phyloP scores from a whole-genome alignment of 2,797 vertebrate species.

The Channa striata region DNA sequence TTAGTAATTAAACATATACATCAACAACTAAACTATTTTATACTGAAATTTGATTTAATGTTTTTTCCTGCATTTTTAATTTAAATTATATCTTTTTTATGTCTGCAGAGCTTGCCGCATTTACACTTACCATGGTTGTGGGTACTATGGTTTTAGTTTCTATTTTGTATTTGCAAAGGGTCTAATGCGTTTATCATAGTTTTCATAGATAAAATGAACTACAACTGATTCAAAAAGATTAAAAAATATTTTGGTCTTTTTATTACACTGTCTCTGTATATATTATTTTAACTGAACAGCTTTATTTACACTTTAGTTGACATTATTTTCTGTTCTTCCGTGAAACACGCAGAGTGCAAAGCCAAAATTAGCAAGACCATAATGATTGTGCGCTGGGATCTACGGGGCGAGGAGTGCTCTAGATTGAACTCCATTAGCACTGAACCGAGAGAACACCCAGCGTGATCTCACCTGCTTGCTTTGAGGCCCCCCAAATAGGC shows the following conservation, averaged over 20 bases:
- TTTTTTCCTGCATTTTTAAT: no score
- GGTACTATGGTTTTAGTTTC: no score
- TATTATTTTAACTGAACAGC: slow-evolving; percentile 6
- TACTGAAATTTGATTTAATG: no score
- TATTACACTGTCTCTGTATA: neutral
- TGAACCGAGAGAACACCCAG: slow-evolving; percentile 72
- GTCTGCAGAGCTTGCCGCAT: neutral
- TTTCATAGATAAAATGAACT: neutral
- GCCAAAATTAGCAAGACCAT: slow-evolving; percentile 58
- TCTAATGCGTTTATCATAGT: no score
- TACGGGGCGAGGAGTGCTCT: slow-evolving; percentile 38
- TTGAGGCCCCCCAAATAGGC: slow-evolving; percentile 58
- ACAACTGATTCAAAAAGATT: no score
- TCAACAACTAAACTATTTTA: no score
- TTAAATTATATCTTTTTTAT: no score
- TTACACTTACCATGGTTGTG: neutral
- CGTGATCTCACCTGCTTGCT: slow-evolving; percentile 69
- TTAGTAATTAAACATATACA: no score
- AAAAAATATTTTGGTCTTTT: no score
- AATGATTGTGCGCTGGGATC: slow-evolving; percentile 59
- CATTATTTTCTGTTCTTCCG: neutral
- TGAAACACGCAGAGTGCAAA: slow-evolving; percentile 31
- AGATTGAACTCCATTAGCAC: slow-evolving; percentile 75
- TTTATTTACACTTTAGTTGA: slow-evolving; percentile 10
- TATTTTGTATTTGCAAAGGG: neutral